Evolutionary conservation across 2,888 invertebrate species (phyloP), one percentile per base, ranked within the genome.

Genomic region (Galerucella nymphaeae): DNA sequence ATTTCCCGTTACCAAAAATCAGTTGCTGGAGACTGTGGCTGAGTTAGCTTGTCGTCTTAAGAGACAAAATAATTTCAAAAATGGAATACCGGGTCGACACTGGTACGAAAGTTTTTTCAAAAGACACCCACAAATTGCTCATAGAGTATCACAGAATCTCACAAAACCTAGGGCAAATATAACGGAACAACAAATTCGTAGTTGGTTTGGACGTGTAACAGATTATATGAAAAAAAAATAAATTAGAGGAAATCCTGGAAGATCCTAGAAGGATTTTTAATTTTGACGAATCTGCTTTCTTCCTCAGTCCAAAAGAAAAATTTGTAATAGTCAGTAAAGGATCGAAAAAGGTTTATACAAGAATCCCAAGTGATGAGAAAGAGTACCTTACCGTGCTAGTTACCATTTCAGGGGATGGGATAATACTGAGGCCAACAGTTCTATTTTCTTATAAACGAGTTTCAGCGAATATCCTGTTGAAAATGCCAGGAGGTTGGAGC

Each of bases 401-500:
- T 55, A 55, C 55, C 16, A 11, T 55, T 18, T 55, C 55, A 11
- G 55, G 13, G 6, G 23, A 57, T 57, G 23, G 23, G 11, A 57
- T 14, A 11, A 57, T 20, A 23, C 53, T 18, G 18, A 8, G 16
- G 18, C 23, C 57, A 1, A 23, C 23, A 57, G 57, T 57, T 11
- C 18, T 20, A 57, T 23, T 57, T 20, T 18, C 53, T 18, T 53
- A 53, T 14, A 53, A 53, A 53, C n/a, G 14, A 53, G 16, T 53
- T 18, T 2, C 57, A 23, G 20, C 20, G n/a, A 23, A 2, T 64
- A 64, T 48, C 18, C 4, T 48, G 3, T 48, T 20, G 3, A 50
- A 64, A 16, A 50, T 71, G 41, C 62, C 66, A 13, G 42, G 20
- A 48, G 50, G 23, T 38, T 71, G 71, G 66, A 59, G 48, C 13